Conservation (phyloP, 2,888 invertebrate species). For the Blera fallax region DNA sequence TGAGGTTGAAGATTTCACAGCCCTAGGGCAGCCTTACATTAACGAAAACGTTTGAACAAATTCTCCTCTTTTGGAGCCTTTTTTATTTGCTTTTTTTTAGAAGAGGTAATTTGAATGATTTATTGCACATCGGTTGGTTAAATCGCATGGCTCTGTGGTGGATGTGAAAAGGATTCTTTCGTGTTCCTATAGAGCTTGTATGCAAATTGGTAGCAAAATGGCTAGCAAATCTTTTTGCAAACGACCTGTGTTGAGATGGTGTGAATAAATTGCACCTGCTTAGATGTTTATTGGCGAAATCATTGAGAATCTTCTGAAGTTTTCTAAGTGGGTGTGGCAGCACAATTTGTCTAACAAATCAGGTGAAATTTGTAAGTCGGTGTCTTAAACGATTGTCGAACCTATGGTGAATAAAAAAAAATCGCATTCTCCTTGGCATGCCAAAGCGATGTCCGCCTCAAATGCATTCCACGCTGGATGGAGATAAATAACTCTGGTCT, state of each 20-base stretch:
- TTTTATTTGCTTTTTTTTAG: not conserved
- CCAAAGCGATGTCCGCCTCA: not conserved
- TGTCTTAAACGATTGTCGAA: not conserved
- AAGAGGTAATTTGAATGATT: conserved; percentile 64
- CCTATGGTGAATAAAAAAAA: too few species aligned
- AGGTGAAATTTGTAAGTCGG: conserved; percentile 6
- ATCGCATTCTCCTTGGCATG: too few species aligned
- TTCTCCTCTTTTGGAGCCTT: not conserved
- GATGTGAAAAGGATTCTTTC: conserved; percentile 26
- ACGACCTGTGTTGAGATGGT: conserved; percentile 20
- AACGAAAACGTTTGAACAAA: conserved; percentile 37
- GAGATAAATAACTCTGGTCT: not conserved
- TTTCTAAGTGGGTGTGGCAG: not conserved
- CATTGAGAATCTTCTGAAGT: not conserved
- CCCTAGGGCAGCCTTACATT: conserved; percentile 42
- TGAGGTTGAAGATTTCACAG: conserved; percentile 33
- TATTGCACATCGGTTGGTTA: conserved; percentile 56
- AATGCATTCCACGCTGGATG: not conserved
- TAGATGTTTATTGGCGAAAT: conserved; percentile 48
- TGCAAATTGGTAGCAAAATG: conserved; percentile 68
- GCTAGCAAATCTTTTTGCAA: conserved; percentile 54
- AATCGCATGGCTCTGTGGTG: conserved; percentile 18
- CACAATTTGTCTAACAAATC: conserved; percentile 45
- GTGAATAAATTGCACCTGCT: conserved; percentile 55
- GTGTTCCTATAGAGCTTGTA: conserved; percentile 42